A percentile compares a stretch with the other conserved stretches of the same genome.
These are phyloP conservation scores for Pandemis heparana DNA, from an alignment of 2,888 invertebrate species.

Conservation along the genomic window DNA sequence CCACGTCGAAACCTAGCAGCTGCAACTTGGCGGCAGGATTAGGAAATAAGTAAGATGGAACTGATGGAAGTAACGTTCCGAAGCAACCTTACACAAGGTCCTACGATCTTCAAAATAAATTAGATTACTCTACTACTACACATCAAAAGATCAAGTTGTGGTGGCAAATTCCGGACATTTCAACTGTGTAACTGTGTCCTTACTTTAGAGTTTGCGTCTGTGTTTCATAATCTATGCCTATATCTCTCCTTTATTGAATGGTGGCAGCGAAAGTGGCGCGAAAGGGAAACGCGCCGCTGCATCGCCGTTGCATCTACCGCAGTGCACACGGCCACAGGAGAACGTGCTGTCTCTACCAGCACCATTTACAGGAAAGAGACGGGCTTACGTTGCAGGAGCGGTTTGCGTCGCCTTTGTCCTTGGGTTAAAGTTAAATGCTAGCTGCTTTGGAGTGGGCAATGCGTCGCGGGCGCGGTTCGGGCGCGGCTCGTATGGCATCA, in stretches of 20 bases:
- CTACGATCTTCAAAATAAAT: no score
- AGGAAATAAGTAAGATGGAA: no score
- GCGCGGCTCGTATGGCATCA: background rate
- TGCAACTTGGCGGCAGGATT: no score
- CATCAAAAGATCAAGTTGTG: no score
- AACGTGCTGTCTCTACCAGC: background rate
- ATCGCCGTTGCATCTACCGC: constrained; percentile 1
- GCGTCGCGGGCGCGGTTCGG: background rate
- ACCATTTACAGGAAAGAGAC: background rate
- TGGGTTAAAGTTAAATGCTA: background rate
- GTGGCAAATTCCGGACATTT: no score
- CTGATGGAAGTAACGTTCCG: no score
- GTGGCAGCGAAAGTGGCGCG: constrained; percentile 9
- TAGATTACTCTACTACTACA: no score
- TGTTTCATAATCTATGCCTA: background rate
- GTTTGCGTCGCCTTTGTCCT: background rate
- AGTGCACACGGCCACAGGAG: background rate
- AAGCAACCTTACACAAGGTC: no score
- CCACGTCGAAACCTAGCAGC: no score
- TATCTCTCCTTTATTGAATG: constrained; percentile 1
- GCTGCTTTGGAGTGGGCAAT: background rate
- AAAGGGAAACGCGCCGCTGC: constrained; percentile 9
- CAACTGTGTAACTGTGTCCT: no score
- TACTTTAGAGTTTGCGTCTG: no score
- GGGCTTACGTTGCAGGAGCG: background rate